These are phyloP conservation scores for Imbricaverruca yamaguchii DNA, from an alignment of 2,888 invertebrate species.

Conservation along the genomic window DNA sequence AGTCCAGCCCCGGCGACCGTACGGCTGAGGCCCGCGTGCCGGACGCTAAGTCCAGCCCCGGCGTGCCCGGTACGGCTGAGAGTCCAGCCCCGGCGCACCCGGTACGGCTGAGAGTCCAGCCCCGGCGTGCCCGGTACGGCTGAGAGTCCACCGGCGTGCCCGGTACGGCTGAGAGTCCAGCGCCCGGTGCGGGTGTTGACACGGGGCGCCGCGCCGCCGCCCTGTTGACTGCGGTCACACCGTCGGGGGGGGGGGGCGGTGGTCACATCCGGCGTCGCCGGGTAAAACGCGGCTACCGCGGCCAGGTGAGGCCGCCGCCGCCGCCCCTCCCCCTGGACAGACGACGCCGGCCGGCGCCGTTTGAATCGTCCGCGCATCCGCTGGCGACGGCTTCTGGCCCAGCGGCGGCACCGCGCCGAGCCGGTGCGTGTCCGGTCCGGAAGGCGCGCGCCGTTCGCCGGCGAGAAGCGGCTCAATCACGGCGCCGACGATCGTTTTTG, in stretches of 20 bases:
- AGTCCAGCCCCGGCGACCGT: not conserved
- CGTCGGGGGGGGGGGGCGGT: not conserved
- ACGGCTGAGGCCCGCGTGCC: no score
- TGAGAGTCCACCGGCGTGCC: not conserved
- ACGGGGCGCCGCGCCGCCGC: not conserved
- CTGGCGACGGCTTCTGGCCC: not conserved
- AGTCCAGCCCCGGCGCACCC: not conserved
- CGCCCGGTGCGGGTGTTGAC: not conserved
- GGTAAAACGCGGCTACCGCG: not conserved
- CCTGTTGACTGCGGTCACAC: slow-evolving; percentile 5
- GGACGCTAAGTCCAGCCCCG: not conserved
- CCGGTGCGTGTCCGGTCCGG: no score
- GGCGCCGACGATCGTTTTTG: not conserved
- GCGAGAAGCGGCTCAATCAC: no score
- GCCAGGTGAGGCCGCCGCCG: not conserved
- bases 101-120: not conserved
- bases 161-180: not conserved
- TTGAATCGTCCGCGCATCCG: not conserved
- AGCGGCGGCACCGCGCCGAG: no score
- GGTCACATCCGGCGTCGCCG: not conserved
- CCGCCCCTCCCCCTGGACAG: no score
- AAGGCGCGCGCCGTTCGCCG: no score
- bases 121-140: not conserved
- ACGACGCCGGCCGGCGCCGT: not conserved
- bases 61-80: not conserved